phyloP scores from a whole-genome alignment of 2,113 vertebrate species.

The Epinephelus fuscoguttatus region DNA sequence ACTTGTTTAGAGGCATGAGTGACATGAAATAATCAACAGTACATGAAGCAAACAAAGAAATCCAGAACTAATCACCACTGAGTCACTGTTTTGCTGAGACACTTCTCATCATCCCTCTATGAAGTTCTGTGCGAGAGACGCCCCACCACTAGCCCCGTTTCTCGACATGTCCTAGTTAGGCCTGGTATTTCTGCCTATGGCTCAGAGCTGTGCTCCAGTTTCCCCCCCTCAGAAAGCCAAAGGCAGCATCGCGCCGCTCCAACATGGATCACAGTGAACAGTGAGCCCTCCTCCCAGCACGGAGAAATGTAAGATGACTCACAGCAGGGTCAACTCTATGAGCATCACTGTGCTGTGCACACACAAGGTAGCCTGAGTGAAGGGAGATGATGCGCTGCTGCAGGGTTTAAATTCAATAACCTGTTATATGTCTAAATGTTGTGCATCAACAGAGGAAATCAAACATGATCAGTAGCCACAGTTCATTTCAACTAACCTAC shows the following conservation, averaged over 20 bases:
- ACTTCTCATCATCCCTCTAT: constrained; percentile 30
- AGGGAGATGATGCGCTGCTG: constrained; percentile 26
- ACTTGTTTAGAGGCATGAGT: neutral
- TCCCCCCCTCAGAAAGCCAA: constrained; percentile 59
- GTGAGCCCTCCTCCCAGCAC: constrained; percentile 46
- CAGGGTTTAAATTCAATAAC: constrained; percentile 20
- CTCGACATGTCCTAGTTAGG: constrained; percentile 79
- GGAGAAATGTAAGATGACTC: constrained; percentile 62
- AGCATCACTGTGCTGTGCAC: constrained; percentile 26
- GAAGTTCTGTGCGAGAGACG: constrained; percentile 44
- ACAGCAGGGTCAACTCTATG: constrained; percentile 59
- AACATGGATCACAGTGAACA: constrained; percentile 58
- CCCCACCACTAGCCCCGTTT: constrained; percentile 62
- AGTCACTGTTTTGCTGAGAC: constrained; percentile 41
- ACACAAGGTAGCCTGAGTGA: neutral
- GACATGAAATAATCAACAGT: neutral
- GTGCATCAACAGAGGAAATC: constrained; percentile 13
- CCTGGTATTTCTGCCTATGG: constrained; percentile 74
- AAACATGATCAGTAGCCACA: neutral
- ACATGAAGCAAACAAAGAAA: constrained; percentile 8
- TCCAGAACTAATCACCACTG: constrained; percentile 12
- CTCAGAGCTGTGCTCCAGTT: constrained; percentile 77
- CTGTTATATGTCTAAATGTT: constrained; percentile 15
- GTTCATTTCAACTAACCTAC: neutral
- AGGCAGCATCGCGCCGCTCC: constrained; percentile 60